Conservation (phyloP, 2,113 vertebrate genomes). For the rat (Rattus norvegicus) region DNA sequence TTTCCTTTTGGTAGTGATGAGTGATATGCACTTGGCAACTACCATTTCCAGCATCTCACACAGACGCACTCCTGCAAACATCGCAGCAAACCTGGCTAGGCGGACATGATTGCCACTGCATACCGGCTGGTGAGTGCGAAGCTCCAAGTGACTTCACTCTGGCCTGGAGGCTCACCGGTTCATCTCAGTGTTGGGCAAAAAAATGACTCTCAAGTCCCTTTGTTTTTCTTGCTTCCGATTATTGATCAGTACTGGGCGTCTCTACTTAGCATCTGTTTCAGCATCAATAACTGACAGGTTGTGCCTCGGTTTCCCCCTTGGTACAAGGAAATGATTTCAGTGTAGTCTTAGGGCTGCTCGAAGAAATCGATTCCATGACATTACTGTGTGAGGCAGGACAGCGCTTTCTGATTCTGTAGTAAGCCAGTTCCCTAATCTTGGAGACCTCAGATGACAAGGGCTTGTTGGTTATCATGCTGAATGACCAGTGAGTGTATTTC, state of each 20-base stretch:
- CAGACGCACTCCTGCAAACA: not conserved
- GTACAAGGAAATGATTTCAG: not conserved
- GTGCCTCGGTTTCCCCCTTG: not conserved
- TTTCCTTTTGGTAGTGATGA: not conserved
- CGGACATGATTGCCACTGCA: not conserved
- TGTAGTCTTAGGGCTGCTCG: not conserved
- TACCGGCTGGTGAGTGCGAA: not conserved
- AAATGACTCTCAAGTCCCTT: too few species aligned
- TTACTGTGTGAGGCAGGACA: not conserved
- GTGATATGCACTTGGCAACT: too few species aligned
- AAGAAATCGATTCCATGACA: not conserved
- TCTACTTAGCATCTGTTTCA: not conserved
- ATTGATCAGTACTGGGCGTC: not conserved
- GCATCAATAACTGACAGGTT: too few species aligned
- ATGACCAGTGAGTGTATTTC: rapidly evolving
- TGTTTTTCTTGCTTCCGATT: not conserved
- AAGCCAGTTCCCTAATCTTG: not conserved
- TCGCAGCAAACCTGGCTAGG: not conserved
- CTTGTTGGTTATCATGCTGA: not conserved
- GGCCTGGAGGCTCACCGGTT: not conserved
- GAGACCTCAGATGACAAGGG: not conserved
- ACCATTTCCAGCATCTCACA: not conserved
- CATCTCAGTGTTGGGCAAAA: rapidly evolving
- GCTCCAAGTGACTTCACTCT: not conserved
- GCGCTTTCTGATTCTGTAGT: not conserved